Base-by-base conservation (phyloP, 2,113 vertebrate species). In the Pygoscelis antarcticus region DNA sequence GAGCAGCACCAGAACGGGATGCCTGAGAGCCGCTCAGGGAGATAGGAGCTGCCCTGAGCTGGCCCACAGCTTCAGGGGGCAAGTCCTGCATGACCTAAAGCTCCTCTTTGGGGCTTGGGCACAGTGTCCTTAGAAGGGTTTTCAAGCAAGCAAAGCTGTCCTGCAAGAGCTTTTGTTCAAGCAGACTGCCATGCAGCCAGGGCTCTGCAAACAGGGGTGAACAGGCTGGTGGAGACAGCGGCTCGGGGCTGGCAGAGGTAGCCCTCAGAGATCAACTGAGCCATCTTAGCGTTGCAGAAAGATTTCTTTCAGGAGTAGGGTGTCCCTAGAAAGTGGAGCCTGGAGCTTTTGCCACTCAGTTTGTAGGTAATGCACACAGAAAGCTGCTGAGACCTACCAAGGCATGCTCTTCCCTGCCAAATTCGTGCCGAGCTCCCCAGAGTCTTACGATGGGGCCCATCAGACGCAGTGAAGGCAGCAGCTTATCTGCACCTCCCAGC, bases 361-460 rank as follows among this genome's bases (percentile, higher is more conserved):
- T 26, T 2, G 4, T 30, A 87, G 44, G 16, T 30, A 26, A 87
- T 5, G 16, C 46, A 42, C 52, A 23, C 4, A 64, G 29, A 40
- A 60, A 42, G n/a, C 69, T 72, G 62, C 71, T 49, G 68, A 77
- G 23, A 69, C 40, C n/a, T 64, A 38, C 23, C 42, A 32, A 17
- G 30, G 29, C 46, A 64, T 0, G 0, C 4, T 46, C 29, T 57
- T 27, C 62, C 36, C 60, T 62, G 36, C 42, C 0, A 0, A 70
- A 68, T 26, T 66, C 25, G 13, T 12, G 19, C 69, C 38, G 57
- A 32, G 12, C 32, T 78, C 20, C 46, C 13, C 34, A 13, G 9
- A 13, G 21, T 27, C 55, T 71, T 81, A 58, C 4, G 2, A 27
- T 9, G 9, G 51, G 38, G 70, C 17, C 46, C n/a, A 0, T 1